Percentiles rank a stretch among this genome's conserved stretches.
These are phyloP conservation scores for Narcine bancroftii DNA, from an alignment of 2,113 vertebrate species.

Conservation along the genomic window DNA sequence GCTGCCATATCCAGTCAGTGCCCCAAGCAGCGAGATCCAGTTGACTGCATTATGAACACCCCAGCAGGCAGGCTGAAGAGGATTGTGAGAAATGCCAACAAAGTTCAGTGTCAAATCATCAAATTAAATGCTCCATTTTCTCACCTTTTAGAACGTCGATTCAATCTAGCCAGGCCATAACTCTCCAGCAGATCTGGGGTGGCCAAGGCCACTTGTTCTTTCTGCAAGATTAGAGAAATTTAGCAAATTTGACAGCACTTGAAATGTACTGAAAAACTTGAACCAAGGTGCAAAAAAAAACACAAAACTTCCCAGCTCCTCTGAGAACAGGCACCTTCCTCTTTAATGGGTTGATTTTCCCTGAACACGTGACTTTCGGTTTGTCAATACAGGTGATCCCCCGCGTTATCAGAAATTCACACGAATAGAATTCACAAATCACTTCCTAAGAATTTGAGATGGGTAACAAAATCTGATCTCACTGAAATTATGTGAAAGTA, in stretches of 20 bases:
- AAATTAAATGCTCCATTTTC: background rate
- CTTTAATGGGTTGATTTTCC: background rate
- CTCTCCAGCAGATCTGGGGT: slow-evolving; percentile 41
- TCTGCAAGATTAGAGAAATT: background rate
- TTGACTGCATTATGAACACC: background rate
- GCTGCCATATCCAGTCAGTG: background rate
- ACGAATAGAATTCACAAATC: no score
- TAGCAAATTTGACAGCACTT: background rate
- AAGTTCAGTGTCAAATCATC: background rate
- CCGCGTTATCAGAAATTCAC: no score
- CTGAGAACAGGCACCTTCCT: background rate
- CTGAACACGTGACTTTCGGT: background rate
- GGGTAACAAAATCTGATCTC: no score
- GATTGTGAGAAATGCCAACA: background rate
- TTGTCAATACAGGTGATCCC: background rate
- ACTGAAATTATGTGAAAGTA: no score
- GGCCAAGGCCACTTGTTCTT: background rate
- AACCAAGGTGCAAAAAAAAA: background rate
- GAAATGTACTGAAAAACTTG: background rate
- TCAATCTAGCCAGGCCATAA: slow-evolving; percentile 40
- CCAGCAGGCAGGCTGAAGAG: background rate
- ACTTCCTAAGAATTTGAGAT: no score
- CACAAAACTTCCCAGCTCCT: background rate
- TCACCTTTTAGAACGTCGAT: slow-evolving; percentile 37
- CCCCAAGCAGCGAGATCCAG: no score